Evolutionary conservation across 64 coral and sea anemone species (phyloP).

Genomic region (Pocillopora verrucosa): DNA sequence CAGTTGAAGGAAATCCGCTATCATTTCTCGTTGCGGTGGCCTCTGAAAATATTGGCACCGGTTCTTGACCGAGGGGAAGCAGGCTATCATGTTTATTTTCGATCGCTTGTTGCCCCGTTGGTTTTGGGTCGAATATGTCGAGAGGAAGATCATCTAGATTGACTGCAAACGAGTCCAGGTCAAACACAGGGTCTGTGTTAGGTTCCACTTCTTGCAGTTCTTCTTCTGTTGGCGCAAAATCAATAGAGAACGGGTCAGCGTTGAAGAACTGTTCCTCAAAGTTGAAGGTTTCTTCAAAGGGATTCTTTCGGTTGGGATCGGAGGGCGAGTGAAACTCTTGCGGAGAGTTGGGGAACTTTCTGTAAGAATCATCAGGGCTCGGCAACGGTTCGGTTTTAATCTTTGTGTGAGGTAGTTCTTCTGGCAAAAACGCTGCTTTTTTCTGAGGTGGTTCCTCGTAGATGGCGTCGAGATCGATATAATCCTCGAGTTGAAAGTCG

Average conservation of each 20-base stretch:
- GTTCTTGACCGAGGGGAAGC: constrained; percentile 30
- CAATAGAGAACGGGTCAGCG: constrained; percentile 49
- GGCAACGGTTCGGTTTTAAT: constrained; percentile 21
- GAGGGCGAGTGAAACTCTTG: constrained; percentile 35
- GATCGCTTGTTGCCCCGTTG: background rate
- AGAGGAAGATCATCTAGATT: constrained; percentile 60
- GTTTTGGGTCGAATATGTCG: constrained; percentile 61
- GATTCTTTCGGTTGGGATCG: constrained; percentile 43
- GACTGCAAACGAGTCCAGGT: constrained; percentile 44
- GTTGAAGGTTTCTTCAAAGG: constrained; percentile 51
- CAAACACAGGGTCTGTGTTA: constrained; percentile 35
- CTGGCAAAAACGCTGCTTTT: constrained; percentile 9
- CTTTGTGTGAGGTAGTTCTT: constrained; percentile 24
- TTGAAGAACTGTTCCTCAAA: constrained; percentile 54
- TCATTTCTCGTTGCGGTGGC: constrained; percentile 40
- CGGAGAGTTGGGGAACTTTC: constrained; percentile 28
- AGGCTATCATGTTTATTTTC: constrained; percentile 43
- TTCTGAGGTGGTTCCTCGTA: constrained; percentile 26
- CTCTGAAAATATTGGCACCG: constrained; percentile 14
- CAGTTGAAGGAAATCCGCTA: constrained; percentile 13
- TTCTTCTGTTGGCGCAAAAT: constrained; percentile 33
- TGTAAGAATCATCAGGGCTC: background rate
- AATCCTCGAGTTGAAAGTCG: constrained; percentile 55
- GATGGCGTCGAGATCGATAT: constrained; percentile 49
- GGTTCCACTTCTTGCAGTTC: constrained; percentile 15